Conservation (phyloP, 2,888 invertebrate species). For the Mamestra brassicae region DNA sequence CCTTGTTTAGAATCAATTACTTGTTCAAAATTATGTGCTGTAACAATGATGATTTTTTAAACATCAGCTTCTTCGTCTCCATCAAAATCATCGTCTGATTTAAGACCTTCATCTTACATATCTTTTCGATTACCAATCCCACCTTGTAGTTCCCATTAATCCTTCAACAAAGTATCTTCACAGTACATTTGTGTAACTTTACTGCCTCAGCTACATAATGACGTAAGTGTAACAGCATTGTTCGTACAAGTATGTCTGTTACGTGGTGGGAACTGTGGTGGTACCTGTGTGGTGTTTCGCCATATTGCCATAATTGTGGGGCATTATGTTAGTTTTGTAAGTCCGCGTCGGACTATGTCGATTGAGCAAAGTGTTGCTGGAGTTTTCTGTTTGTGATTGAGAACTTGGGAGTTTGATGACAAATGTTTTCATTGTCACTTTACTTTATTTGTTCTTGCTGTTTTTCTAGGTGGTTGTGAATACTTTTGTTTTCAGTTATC, state of each 20-base stretch:
- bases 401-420: conserved; percentile 19
- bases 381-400: conserved; percentile 27
- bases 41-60: background rate
- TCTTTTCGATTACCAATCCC: background rate
- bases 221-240: conserved; percentile 55
- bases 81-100: background rate
- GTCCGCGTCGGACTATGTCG: conserved; percentile 34
- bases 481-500: background rate
- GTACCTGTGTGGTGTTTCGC: conserved; percentile 39
- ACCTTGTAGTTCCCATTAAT: conserved; percentile 21
- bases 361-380: conserved; percentile 44
- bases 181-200: conserved; percentile 46
- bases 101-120: background rate
- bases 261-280: conserved; percentile 53
- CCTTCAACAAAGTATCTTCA: conserved; percentile 23
- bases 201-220: conserved; percentile 37
- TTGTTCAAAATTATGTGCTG: background rate
- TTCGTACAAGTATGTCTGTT: conserved; percentile 39
- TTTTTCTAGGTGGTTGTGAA: background rate
- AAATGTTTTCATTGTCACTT: conserved; percentile 1
- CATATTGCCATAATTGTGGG: conserved; percentile 55
- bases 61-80: background rate
- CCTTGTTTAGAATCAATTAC: background rate
- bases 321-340: conserved; percentile 61
- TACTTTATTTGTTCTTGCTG: background rate